Evolutionary conservation across 1,140 invertebrate species (phyloP).

Genomic region (Trichogramma pretiosum): DNA sequence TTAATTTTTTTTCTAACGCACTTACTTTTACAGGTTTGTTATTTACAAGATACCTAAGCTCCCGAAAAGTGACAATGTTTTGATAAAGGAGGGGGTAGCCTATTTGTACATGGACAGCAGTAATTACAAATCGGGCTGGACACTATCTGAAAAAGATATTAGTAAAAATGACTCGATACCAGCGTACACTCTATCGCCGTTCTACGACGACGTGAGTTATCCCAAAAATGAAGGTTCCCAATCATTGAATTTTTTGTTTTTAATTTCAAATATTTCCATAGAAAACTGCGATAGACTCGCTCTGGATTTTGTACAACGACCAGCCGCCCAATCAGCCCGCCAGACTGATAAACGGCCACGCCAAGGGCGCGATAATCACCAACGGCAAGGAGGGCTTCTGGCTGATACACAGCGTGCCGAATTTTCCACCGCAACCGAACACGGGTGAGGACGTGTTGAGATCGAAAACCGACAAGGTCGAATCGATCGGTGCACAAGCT

Average conservation of each 20-base stretch:
- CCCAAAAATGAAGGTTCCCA: too few species aligned
- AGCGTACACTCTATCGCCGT: constrained; percentile 58
- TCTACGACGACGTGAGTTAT: constrained; percentile 52
- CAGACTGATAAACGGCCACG: constrained; percentile 59
- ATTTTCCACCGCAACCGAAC: constrained; percentile 59
- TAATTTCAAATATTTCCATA: constrained; percentile 2
- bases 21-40: constrained; percentile 59
- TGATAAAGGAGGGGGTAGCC: constrained; percentile 56
- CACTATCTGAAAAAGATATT: constrained; percentile 57
- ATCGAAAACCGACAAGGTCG: constrained; percentile 11
- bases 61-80: constrained; percentile 44
- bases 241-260: too few species aligned
- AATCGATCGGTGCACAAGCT: background rate
- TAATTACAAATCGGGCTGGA: constrained; percentile 54
- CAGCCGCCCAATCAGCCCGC: constrained; percentile 58
- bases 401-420: constrained; percentile 85
- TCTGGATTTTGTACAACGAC: constrained; percentile 77
- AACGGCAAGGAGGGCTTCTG: constrained; percentile 68
- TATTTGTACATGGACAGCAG: constrained; percentile 66
- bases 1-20: constrained; percentile 8
- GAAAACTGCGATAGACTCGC: constrained; percentile 27
- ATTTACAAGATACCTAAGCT: constrained; percentile 74
- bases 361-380: constrained; percentile 78
- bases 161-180: constrained; percentile 61
- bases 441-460: constrained; percentile 23